A percentile compares a stretch with the other conserved stretches of the same genome.
phyloP scores from a whole-genome alignment of 2,113 vertebrate species.

The Dipodomys ordii region DNA sequence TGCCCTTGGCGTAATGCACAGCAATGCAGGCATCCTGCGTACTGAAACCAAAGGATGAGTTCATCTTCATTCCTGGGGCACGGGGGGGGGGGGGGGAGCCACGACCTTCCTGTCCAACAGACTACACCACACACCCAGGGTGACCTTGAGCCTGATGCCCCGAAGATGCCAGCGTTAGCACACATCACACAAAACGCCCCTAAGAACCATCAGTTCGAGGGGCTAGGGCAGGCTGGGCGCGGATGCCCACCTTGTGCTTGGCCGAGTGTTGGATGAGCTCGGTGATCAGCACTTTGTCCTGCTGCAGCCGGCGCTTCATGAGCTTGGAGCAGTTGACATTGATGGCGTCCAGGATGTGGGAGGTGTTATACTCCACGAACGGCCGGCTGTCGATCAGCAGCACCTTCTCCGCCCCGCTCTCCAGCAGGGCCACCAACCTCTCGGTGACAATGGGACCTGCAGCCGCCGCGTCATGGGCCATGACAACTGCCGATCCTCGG shows the following conservation, averaged over 20 bases:
- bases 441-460: conserved; percentile 89
- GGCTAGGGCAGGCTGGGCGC: too few relatives aligned
- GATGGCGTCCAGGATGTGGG: conserved; percentile 96
- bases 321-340: conserved; percentile 99
- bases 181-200: neutral
- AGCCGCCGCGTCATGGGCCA: conserved; percentile 88
- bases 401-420: conserved; percentile 92
- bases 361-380: conserved; percentile 96
- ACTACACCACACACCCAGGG: too few relatives aligned
- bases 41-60: conserved; percentile 38
- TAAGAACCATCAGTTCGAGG: too few relatives aligned
- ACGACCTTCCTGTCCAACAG: too few relatives aligned
- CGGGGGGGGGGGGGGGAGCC: too few relatives aligned
- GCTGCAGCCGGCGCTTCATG: conserved; percentile 97
- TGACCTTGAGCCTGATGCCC: too few relatives aligned
- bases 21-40: neutral
- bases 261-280: conserved; percentile 97
- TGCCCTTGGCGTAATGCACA: neutral
- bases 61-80: neutral
- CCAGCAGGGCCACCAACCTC: conserved; percentile 94
- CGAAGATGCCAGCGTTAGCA: neutral
- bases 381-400: conserved; percentile 97
- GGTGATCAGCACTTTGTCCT: conserved; percentile 95
- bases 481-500: conserved; percentile 83
- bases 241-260: conserved; percentile 92